Evolutionary conservation across 2,113 vertebrate genomes (phyloP).

Genomic region (Epinephelus moara): DNA sequence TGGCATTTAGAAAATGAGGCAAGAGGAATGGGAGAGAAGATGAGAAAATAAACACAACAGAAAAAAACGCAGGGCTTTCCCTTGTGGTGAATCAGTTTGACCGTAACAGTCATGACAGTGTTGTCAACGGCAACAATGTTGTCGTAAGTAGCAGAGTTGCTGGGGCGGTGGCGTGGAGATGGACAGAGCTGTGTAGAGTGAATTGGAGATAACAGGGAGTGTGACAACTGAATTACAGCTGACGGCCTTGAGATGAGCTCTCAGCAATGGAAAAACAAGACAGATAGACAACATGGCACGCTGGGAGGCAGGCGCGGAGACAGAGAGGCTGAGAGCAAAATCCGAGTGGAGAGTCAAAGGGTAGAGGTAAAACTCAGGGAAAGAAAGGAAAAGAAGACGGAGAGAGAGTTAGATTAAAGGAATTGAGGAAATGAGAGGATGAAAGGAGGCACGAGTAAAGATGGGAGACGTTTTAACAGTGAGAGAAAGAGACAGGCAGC

Average conservation of each 20-base stretch:
- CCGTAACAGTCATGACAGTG: constrained; percentile 67
- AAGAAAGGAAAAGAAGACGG: constrained; percentile 18
- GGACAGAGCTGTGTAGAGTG: constrained; percentile 71
- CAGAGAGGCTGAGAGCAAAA: constrained; percentile 21
- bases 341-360: constrained; percentile 49
- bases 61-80: constrained; percentile 11
- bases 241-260: constrained; percentile 72
- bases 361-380: constrained; percentile 23
- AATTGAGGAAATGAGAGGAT: constrained; percentile 16
- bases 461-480: constrained; percentile 27
- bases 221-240: constrained; percentile 81
- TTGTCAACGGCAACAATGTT: constrained; percentile 70
- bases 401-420: constrained; percentile 12
- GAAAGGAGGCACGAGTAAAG: constrained; percentile 11
- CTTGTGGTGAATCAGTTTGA: constrained; percentile 53
- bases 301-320: constrained; percentile 35
- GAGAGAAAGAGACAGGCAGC: constrained; percentile 18
- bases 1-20: constrained; percentile 3
- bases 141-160: constrained; percentile 67
- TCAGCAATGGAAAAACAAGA: constrained; percentile 68
- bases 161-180: constrained; percentile 59
- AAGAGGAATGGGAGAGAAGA: neutral
- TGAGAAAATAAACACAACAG: neutral
- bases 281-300: constrained; percentile 52
- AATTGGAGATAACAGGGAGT: constrained; percentile 79